Evolutionary conservation across 2,888 invertebrate species (phyloP).

Genomic region (Scaptodrosophila latifasciaeformis): DNA sequence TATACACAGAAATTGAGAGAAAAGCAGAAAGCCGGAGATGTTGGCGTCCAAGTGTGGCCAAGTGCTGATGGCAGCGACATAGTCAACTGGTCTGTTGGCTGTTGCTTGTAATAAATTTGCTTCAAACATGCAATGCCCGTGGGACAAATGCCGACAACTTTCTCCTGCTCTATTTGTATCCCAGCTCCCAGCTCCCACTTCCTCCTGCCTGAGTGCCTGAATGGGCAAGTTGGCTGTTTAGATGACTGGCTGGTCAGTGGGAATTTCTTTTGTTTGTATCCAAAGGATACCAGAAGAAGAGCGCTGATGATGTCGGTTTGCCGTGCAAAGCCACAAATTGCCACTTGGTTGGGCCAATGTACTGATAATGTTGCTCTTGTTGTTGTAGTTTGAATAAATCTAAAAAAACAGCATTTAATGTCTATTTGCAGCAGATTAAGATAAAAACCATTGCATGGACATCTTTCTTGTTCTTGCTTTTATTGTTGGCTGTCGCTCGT

Average conservation of each 20-base stretch:
- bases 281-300: no score
- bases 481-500: slow-evolving; percentile 21
- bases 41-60: slow-evolving; percentile 25
- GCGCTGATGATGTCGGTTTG: slow-evolving; percentile 65
- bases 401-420: slow-evolving; percentile 69
- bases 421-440: slow-evolving; percentile 69
- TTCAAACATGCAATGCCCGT: slow-evolving; percentile 64
- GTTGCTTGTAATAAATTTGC: slow-evolving; percentile 68
- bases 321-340: slow-evolving; percentile 67
- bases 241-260: no score
- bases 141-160: slow-evolving; percentile 61
- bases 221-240: no score
- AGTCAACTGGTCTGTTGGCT: slow-evolving; percentile 51
- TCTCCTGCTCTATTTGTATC: slow-evolving; percentile 43
- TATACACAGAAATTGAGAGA: slow-evolving; percentile 6
- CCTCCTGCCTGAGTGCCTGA: no score
- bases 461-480: slow-evolving; percentile 1
- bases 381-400: slow-evolving; percentile 63
- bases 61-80: slow-evolving; percentile 63
- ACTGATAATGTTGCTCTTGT: slow-evolving; percentile 8
- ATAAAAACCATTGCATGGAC: slow-evolving; percentile 56
- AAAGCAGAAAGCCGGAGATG: background rate
- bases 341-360: slow-evolving; percentile 46
- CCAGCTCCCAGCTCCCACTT: no score
- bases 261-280: no score